These are phyloP conservation scores for Cerastis leucographa DNA, from an alignment of 2,888 invertebrate species.

Conservation along the genomic window DNA sequence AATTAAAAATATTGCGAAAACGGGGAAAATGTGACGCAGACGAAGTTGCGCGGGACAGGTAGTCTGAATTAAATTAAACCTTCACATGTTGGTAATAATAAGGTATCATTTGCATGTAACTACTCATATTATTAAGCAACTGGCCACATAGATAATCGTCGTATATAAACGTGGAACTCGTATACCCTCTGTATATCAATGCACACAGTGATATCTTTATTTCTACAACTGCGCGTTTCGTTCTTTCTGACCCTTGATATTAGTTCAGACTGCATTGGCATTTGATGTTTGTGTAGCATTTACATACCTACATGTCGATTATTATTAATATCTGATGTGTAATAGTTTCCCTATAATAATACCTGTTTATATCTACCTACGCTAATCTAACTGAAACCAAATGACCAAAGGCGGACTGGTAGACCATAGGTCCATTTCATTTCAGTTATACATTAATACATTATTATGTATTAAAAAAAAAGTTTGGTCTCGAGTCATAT, in stretches of 20 bases:
- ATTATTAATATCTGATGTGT: not conserved
- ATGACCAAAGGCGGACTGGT: not conserved
- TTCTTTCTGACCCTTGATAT: slow-evolving; percentile 27
- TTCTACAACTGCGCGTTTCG: slow-evolving; percentile 16
- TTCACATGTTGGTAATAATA: not conserved
- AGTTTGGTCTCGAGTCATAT: too few species aligned
- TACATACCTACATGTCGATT: not conserved
- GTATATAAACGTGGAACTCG: not conserved
- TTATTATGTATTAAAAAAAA: too few species aligned
- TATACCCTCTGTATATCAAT: slow-evolving; percentile 21
- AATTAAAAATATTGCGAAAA: too few species aligned
- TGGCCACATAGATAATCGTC: not conserved
- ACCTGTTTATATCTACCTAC: not conserved
- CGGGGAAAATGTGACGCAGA: too few species aligned
- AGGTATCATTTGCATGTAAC: not conserved
- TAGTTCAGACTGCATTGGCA: not conserved
- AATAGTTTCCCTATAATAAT: not conserved
- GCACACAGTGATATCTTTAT: slow-evolving; percentile 10
- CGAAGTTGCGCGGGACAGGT: too few species aligned
- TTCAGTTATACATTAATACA: too few species aligned
- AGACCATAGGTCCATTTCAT: not conserved
- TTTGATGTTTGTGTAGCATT: not conserved
- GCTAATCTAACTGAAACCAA: not conserved
- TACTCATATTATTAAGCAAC: slow-evolving; percentile 15
- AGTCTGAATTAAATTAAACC: slow-evolving; percentile 8